Base-by-base conservation (phyloP, 2,113 vertebrate genomes). In the Brienomyrus brachyistius region DNA sequence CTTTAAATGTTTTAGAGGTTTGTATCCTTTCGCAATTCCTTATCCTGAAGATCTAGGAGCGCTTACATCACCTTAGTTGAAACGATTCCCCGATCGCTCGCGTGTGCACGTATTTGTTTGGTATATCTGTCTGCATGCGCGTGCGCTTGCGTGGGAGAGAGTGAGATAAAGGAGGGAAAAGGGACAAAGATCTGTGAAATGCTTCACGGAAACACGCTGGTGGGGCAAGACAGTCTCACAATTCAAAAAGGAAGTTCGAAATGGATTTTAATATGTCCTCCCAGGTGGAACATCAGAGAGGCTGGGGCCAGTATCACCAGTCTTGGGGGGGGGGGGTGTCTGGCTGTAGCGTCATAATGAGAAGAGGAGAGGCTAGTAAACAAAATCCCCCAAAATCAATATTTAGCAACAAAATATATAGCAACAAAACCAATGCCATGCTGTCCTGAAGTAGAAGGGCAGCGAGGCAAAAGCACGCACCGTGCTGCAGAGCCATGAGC, bases 351-450 rank as follows among this genome's bases (percentile, higher is more conserved):
- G 15, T 43, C 74, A 80, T 35, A 43, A 35, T 43, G 35, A 43
- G 13, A 43, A 40, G 31, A 19, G 13, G 31, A 43, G 31, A 80
- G 4, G 74, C 4, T 13, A 80, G 31, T 19, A 97, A 96, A 95
- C 94, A 94, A 95, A 96, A 96, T 95, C 96, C 96, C 95, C 96
- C 94, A 96, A 96, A 97, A 97, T 97, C 96, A 97, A 97, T 97
- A 97, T 95, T 96, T 96, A 96, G 96, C 96, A n/a, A n/a, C n/a
- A n/a, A n/a, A n/a, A n/a, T n/a, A n/a, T n/a, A n/a, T n/a, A 62
- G 94, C 96, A 95, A 96, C 96, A 96, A 96, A 93, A 93, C 91
- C 93, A 95, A 94, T 94, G 95, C 96, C 96, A 95, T 87, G 95
- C 95, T 96, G 95, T 80, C 74, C 35, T 1, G 2, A 45, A 35